Evolutionary conservation across 2,797 vertebrate species (phyloP).

Genomic region (Picus viridis): DNA sequence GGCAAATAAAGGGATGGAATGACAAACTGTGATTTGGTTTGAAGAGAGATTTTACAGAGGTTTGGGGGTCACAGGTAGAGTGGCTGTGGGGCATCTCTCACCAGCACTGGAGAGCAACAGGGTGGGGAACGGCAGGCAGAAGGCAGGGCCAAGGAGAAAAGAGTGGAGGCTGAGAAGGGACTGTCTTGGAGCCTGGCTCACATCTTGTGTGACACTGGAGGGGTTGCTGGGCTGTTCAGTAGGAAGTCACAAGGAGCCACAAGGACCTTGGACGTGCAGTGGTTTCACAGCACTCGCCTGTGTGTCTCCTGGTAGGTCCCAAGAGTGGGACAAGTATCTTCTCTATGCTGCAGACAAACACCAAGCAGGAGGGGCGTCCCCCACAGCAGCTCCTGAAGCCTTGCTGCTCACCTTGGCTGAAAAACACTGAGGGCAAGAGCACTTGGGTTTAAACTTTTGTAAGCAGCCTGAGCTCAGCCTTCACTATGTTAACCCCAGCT

Average conservation of each 20-base stretch:
- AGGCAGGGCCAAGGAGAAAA: not conserved
- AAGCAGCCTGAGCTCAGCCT: not conserved
- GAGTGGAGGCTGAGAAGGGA: not conserved
- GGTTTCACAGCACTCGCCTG: not conserved
- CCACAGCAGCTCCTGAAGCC: not conserved
- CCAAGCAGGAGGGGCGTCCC: fast-evolving
- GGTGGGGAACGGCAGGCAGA: not conserved
- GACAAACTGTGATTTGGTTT: not conserved
- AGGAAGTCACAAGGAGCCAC: fast-evolving
- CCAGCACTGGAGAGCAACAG: not conserved
- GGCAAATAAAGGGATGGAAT: not conserved
- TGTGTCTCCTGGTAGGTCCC: not conserved
- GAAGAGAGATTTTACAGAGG: not conserved
- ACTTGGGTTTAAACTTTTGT: not conserved
- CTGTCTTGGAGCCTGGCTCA: not conserved
- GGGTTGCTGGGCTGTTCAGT: not conserved
- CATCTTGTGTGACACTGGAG: fast-evolving
- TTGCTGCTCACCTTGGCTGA: not conserved
- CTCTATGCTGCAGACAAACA: not conserved
- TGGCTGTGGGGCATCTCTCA: not conserved
- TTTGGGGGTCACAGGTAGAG: not conserved
- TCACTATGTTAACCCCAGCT: not conserved
- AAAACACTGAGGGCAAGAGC: fast-evolving
- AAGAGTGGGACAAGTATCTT: not conserved
- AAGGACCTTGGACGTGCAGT: not conserved